A percentile compares a stretch with the other conserved stretches of the same genome.
These are phyloP conservation scores for Pseudomugil gertrudae DNA, from an alignment of 2,797 vertebrate species.

Conservation along the genomic window DNA sequence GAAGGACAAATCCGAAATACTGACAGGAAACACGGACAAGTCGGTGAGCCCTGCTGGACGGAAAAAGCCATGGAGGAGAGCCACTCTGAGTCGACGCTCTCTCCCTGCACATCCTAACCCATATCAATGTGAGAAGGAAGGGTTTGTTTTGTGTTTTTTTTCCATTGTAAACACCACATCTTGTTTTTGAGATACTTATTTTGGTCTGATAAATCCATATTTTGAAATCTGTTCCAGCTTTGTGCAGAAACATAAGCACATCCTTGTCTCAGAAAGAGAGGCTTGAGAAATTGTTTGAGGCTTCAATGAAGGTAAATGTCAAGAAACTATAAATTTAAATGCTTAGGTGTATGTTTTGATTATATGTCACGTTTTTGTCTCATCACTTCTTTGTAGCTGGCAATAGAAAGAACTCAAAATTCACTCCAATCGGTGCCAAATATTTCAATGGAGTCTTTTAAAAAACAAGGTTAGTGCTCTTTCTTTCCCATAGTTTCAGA, in stretches of 20 bases:
- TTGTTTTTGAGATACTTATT: fast-evolving
- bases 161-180: background rate
- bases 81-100: constrained; percentile 76
- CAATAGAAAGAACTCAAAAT: constrained; percentile 73
- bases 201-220: background rate
- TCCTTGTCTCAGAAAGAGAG: constrained; percentile 79
- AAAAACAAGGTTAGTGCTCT: constrained; percentile 75
- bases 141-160: no score
- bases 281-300: constrained; percentile 80
- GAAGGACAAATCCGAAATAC: constrained; percentile 15
- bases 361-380: background rate
- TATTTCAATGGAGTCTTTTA: constrained; percentile 71
- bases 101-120: constrained; percentile 73
- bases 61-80: constrained; percentile 83
- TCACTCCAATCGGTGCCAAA: constrained; percentile 66
- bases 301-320: constrained; percentile 78
- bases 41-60: constrained; percentile 46
- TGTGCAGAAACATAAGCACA: constrained; percentile 77
- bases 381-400: constrained; percentile 63
- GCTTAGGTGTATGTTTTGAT: background rate
- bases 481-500: background rate
- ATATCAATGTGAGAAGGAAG: constrained; percentile 66
- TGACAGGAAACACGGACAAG: constrained; percentile 24
- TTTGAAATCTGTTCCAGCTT: constrained; percentile 59
- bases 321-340: background rate